Conservation (phyloP, 1,140 invertebrate species). For the Scaptomyza pallida region DNA sequence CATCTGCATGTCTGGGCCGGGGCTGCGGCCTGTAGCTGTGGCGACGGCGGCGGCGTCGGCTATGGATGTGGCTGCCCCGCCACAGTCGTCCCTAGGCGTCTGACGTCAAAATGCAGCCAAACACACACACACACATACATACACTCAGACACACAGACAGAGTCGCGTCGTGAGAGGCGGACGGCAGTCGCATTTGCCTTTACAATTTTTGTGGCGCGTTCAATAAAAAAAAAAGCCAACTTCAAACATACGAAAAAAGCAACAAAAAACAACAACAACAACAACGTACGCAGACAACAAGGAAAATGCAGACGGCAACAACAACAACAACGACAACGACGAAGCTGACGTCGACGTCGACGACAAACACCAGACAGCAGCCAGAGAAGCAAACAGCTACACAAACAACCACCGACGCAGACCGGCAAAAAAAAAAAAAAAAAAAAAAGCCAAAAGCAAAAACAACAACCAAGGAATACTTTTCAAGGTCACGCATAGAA, state of each 20-base stretch:
- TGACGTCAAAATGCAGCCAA: constrained; percentile 73
- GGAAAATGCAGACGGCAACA: constrained; percentile 79
- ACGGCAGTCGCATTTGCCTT: constrained; percentile 59
- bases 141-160: constrained; percentile 1
- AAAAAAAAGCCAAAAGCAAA: constrained; percentile 38
- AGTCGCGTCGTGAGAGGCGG: constrained; percentile 31
- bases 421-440: constrained; percentile 37
- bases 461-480: constrained; percentile 73
- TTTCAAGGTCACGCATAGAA: constrained; percentile 83
- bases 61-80: constrained; percentile 20
- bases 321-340: constrained; percentile 49
- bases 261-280: constrained; percentile 44
- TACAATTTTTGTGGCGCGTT: constrained; percentile 70
- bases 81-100: constrained; percentile 45
- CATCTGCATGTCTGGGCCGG: constrained; percentile 61
- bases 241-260: constrained; percentile 50
- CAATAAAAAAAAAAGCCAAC: constrained; percentile 58
- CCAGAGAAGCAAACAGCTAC: constrained; percentile 32
- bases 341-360: constrained; percentile 33
- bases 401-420: constrained; percentile 75
- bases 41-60: too few relatives aligned
- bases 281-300: constrained; percentile 70
- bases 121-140: constrained; percentile 31
- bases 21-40: constrained; percentile 18
- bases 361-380: constrained; percentile 43